Conservation (phyloP, 2,888 invertebrate genomes). For the Drosophila paramelanica region DNA sequence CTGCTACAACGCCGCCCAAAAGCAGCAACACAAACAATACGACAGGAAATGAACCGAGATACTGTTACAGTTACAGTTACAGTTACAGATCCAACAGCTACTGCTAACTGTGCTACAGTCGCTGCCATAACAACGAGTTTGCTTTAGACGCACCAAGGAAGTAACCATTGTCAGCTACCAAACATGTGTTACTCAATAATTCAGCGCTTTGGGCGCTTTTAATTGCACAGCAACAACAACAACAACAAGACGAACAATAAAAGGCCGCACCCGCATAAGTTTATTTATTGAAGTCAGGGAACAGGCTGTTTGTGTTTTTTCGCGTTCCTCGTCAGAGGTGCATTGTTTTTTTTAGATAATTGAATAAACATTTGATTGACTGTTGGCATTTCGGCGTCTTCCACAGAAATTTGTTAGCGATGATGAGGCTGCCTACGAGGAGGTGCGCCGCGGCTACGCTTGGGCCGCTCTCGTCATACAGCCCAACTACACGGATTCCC, state of each 20-base stretch:
- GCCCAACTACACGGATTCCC: constrained; percentile 90
- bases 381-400: constrained; percentile 29
- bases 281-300: not conserved
- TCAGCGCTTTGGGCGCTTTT: constrained; percentile 54
- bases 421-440: constrained; percentile 88
- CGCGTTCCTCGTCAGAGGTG: constrained; percentile 2
- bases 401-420: constrained; percentile 86
- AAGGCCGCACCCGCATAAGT: constrained; percentile 10
- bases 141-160: constrained; percentile 47
- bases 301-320: not conserved
- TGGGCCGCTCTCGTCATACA: constrained; percentile 92
- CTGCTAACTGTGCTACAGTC: constrained; percentile 2
- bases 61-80: constrained; percentile 43
- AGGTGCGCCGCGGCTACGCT: constrained; percentile 89
- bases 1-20: constrained; percentile 50
- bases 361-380: constrained; percentile 59
- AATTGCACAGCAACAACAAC: constrained; percentile 55
- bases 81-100: constrained; percentile 11
- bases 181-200: constrained; percentile 70
- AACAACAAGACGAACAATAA: not conserved
- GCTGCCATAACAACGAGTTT: constrained; percentile 27
- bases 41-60: constrained; percentile 73
- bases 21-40: constrained; percentile 76
- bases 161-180: constrained; percentile 21
- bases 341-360: constrained; percentile 65